Evolutionary conservation across 2,797 vertebrate genomes (phyloP).

Genomic region (Pelochelys cantorii): DNA sequence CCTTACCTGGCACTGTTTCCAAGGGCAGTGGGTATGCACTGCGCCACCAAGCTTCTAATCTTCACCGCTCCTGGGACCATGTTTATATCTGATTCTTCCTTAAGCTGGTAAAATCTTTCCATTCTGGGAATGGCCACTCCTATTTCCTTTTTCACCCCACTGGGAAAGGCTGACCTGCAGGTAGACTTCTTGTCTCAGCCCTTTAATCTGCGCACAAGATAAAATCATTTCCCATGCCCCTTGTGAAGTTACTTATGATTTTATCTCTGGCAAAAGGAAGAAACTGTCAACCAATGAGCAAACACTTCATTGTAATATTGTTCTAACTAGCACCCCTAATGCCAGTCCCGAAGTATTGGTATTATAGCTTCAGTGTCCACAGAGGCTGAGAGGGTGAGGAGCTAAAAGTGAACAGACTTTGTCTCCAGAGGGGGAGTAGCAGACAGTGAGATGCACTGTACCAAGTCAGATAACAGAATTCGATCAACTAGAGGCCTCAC

Average conservation of each 20-base stretch:
- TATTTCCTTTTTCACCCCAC: conserved; percentile 34
- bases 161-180: conserved; percentile 39
- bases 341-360: not conserved
- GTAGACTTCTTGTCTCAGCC: conserved; percentile 60
- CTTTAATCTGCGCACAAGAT: conserved; percentile 39
- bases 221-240: conserved; percentile 38
- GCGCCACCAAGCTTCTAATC: conserved; percentile 47
- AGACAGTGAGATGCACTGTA: not conserved
- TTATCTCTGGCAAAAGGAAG: not conserved
- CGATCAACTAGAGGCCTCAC: not conserved
- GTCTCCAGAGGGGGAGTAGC: not conserved
- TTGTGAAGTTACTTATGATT: conserved; percentile 55
- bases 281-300: not conserved
- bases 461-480: not conserved
- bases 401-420: not conserved
- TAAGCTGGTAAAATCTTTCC: conserved; percentile 4
- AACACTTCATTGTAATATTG: not conserved
- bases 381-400: not conserved
- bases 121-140: conserved; percentile 54
- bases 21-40: conserved; percentile 43
- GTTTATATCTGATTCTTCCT: conserved; percentile 67
- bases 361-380: not conserved
- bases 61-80: conserved; percentile 46
- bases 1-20: conserved; percentile 18
- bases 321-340: fast-evolving